A percentile compares a stretch with the other conserved stretches of the same genome.
Evolutionary conservation across 2,888 invertebrate species (phyloP).

Genomic region (Branchinecta sandiegonensis): DNA sequence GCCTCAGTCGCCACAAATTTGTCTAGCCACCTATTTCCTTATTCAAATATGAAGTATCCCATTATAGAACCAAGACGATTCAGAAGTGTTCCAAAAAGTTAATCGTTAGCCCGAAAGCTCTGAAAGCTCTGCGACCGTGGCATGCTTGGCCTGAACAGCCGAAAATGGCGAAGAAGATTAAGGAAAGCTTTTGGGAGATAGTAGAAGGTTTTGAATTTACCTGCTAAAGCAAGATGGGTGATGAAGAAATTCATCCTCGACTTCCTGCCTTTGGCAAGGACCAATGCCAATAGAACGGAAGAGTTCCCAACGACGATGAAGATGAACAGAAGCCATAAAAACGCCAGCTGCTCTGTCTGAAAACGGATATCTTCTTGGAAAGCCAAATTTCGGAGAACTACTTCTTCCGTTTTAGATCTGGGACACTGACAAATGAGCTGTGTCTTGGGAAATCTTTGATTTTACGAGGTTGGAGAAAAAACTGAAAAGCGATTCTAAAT

Average conservation of each 20-base stretch:
- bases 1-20: too few species aligned
- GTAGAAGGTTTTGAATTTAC: slow-evolving; percentile 40
- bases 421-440: too few species aligned
- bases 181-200: too few species aligned
- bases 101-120: neutral
- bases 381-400: too few species aligned
- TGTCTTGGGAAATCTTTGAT: too few species aligned
- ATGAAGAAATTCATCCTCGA: slow-evolving; percentile 93
- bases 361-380: slow-evolving; percentile 27
- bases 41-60: neutral
- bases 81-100: neutral
- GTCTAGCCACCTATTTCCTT: neutral
- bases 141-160: too few species aligned
- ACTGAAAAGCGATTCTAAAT: too few species aligned
- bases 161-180: too few species aligned
- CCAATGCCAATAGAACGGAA: slow-evolving; percentile 68
- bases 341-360: slow-evolving; percentile 73
- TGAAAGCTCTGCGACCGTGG: too few species aligned
- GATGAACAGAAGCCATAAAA: slow-evolving; percentile 67
- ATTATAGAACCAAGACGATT: neutral
- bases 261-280: slow-evolving; percentile 64
- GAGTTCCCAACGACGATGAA: slow-evolving; percentile 73
- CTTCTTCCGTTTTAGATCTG: too few species aligned
- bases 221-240: slow-evolving; percentile 78
- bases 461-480: too few species aligned